Percentiles rank a stretch among this genome's conserved stretches.
phyloP scores from a whole-genome alignment of 2,888 invertebrate genomes.

The Cerastis leucographa region DNA sequence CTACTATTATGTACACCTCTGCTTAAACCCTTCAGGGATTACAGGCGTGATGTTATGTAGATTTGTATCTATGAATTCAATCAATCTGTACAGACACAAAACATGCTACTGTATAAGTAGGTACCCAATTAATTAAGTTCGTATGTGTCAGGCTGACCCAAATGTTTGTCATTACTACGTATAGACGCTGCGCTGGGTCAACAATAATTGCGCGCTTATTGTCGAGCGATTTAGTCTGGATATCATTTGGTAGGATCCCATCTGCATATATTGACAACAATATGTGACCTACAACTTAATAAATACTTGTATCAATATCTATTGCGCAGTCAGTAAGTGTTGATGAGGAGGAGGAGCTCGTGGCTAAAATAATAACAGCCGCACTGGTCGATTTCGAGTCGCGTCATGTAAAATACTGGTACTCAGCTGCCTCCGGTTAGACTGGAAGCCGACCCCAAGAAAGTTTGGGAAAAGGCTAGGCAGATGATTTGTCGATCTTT shows the following conservation, averaged over 20 bases:
- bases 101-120: conserved; percentile 1
- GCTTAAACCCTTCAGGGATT: too few relatives aligned
- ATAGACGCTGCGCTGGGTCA: conserved; percentile 2
- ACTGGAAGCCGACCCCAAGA: too few relatives aligned
- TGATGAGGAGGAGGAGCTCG: conserved; percentile 11
- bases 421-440: too few relatives aligned
- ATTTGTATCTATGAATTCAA: background rate
- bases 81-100: conserved; percentile 5
- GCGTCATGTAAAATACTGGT: too few relatives aligned
- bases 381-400: too few relatives aligned
- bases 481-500: too few relatives aligned
- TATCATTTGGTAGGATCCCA: conserved; percentile 20
- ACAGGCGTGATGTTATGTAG: background rate
- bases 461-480: too few relatives aligned
- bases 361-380: too few relatives aligned
- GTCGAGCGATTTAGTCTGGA: conserved; percentile 31
- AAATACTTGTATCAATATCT: conserved; percentile 43
- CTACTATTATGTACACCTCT: too few relatives aligned
- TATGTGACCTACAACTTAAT: conserved; percentile 58
- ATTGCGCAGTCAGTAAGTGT: conserved; percentile 17
- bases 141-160: conserved; percentile 17
- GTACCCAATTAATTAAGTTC: conserved; percentile 22
- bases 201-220: conserved; percentile 21
- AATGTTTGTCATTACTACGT: conserved; percentile 38
- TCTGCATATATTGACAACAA: conserved; percentile 44